phyloP scores from a whole-genome alignment of 2,797 vertebrate genomes.

The Chelonia mydas region DNA sequence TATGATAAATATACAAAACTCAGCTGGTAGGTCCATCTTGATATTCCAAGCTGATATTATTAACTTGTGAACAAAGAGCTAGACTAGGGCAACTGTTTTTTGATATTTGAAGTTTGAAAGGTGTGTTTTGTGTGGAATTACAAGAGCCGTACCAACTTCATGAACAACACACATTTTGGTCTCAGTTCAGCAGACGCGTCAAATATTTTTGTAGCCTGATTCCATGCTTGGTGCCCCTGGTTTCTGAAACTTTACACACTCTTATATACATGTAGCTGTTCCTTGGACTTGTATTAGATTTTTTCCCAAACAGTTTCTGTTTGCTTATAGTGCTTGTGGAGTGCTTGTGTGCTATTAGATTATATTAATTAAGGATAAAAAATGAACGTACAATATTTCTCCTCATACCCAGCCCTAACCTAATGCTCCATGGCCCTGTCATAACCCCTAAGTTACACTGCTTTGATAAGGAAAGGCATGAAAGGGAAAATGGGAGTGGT shows the following conservation, averaged over 20 bases:
- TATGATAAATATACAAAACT: conserved; percentile 31
- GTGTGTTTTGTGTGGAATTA: neutral
- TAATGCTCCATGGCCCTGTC: neutral
- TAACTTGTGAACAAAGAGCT: neutral
- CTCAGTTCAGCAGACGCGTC: neutral
- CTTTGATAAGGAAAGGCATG: fast-evolving
- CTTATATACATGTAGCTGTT: fast-evolving
- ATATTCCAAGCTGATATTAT: neutral
- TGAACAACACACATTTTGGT: neutral
- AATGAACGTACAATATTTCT: neutral
- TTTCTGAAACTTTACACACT: fast-evolving
- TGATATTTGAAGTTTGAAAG: neutral
- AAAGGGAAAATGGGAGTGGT: neutral
- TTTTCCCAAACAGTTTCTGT: neutral
- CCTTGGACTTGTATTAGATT: neutral
- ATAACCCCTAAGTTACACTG: neutral
- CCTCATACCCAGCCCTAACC: neutral
- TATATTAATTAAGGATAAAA: neutral
- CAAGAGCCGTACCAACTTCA: neutral
- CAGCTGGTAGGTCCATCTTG: neutral
- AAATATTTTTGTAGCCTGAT: neutral
- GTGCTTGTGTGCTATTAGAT: neutral
- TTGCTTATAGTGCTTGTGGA: neutral
- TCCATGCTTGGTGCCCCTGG: fast-evolving
- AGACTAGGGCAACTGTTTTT: neutral